Evolutionary conservation across 2,797 vertebrate species (phyloP), one percentile per base, ranked within the genome.

Genomic region (Gallirallus australis): DNA sequence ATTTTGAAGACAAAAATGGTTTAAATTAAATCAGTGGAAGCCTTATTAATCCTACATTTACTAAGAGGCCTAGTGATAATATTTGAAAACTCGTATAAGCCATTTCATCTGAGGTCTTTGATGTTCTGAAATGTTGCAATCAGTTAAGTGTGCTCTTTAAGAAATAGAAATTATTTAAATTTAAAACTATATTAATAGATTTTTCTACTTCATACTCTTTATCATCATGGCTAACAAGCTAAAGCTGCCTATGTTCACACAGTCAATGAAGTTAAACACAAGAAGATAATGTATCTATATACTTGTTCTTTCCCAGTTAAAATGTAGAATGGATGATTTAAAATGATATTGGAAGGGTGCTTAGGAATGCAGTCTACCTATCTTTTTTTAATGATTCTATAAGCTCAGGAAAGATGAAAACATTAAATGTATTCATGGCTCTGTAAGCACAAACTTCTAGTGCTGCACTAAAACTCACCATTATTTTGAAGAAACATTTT

Each of bases 201-300:
- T 77, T 39, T 48, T 66, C 33, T 77, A 6, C 14, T 66, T 66
- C 31, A 30, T 4, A 50, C 31, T 88, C n/a, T 80, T 45, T 15
- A 53, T 45, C 5, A 8, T 59, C 52, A 63, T 7, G 63, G 20
- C 37, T 61, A 68, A 52, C 70, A 72, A 89, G 63, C 50, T 69
- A 76, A 82, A 82, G 42, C 19, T 72, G 63, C 16, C 2, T n/a
- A 9, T 31, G 61, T 52, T 86, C 37, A 69, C 73, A 69, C 23
- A 72, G 28, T 24, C 40, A 81, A 28, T 39, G 27, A 71, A 59
- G 35, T 40, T 33, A n/a, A 68, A 14, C 27, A 39, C 39, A 53
- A 7, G 13, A 40, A 57, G 25, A 39, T 16, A 61, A 75, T 1
- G 0, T 12, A 19, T 0, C 2, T 11, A 24, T 84, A 25, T 50